phyloP scores from a whole-genome alignment of 2,888 invertebrate species.

The Lacanobia wlatinum region DNA sequence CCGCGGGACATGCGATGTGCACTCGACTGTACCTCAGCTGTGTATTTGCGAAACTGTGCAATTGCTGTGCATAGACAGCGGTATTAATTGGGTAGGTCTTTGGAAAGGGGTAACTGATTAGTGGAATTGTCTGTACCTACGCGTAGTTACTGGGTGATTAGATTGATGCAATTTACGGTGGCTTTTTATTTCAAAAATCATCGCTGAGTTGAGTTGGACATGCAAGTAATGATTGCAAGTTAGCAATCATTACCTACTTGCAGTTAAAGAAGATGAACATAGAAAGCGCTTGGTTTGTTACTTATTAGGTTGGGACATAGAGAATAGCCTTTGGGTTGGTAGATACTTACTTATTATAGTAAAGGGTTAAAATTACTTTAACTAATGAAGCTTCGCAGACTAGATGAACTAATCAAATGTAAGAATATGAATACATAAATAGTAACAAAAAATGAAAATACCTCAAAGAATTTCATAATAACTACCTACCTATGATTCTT shows the following conservation, averaged over 20 bases:
- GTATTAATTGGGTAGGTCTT: constrained; percentile 19
- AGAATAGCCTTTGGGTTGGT: no score
- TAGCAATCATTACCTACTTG: no score
- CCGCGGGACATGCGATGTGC: constrained; percentile 80
- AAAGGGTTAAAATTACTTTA: no score
- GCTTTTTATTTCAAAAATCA: background rate
- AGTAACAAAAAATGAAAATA: no score
- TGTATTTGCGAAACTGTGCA: constrained; percentile 73
- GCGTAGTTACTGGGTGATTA: background rate
- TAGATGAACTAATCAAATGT: no score
- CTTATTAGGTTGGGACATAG: no score
- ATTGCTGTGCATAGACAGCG: constrained; percentile 19
- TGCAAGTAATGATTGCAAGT: background rate
- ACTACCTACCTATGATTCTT: no score
- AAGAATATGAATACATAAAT: no score
- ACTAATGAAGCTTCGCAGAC: no score
- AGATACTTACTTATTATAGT: background rate
- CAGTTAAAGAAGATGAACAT: background rate
- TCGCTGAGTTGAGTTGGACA: background rate
- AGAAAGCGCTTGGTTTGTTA: background rate
- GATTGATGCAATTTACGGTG: constrained; percentile 6
- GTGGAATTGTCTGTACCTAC: constrained; percentile 9
- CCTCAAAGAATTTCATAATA: no score
- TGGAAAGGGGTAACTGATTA: background rate
- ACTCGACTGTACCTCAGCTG: constrained; percentile 75